These are phyloP conservation scores for Atherix ibis DNA, from an alignment of 2,888 invertebrate genomes.

Conservation along the genomic window DNA sequence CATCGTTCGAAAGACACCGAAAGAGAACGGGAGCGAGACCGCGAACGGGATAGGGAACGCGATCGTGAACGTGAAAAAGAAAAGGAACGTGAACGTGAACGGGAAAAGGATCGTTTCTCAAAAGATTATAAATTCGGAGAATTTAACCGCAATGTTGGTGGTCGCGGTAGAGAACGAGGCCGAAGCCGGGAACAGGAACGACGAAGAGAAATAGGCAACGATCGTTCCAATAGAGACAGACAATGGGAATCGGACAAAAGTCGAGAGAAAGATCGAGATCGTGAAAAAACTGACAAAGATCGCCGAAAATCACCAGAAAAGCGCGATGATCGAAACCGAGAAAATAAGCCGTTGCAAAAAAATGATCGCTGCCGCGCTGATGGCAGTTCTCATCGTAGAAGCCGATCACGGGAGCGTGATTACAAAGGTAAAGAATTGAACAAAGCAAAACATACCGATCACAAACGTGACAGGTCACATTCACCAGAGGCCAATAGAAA, in stretches of 20 bases:
- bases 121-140: conserved; percentile 2
- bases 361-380: too few species aligned
- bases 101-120: neutral
- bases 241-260: conserved; percentile 11
- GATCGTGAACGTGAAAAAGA: conserved; percentile 3
- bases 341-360: conserved; percentile 3
- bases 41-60: conserved; percentile 1
- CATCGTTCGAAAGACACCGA: conserved; percentile 14
- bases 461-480: conserved; percentile 8
- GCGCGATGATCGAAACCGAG: conserved; percentile 32
- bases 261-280: conserved; percentile 12
- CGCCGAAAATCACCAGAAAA: conserved; percentile 6
- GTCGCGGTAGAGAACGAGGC: neutral
- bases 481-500: conserved; percentile 19
- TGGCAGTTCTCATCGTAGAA: too few species aligned
- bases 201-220: conserved; percentile 2
- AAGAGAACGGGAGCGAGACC: conserved; percentile 1
- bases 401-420: too few species aligned
- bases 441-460: neutral
- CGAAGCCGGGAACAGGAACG: conserved; percentile 3
- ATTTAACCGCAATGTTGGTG: too few species aligned
- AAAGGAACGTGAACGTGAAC: too few species aligned
- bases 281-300: conserved; percentile 16
- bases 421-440: conserved; percentile 8
- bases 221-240: too few species aligned